Base-by-base conservation (phyloP, 2,113 vertebrate genomes). In the Colinus virginianus region DNA sequence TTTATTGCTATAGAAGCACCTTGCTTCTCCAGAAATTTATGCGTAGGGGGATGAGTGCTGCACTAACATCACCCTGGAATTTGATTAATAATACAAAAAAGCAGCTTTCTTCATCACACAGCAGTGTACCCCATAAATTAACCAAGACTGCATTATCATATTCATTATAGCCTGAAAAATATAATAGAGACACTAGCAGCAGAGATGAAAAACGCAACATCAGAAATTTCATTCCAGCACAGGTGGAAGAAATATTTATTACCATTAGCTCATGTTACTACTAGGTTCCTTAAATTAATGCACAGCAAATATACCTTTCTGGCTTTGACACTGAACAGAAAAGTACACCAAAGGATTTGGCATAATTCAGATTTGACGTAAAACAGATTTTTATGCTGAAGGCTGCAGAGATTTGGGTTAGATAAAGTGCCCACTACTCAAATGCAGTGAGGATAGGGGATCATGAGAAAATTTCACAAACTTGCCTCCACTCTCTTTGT, bases 151-250 rank as follows among this genome's bases (percentile, higher is more conserved):
- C 61, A 90, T 96, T 96, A 96, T 86, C 89, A 96, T 97, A 95
- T 87, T 86, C 88, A 97, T 96, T 96, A 88, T 55, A 92, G 40
- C 78, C 40, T 69, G 75, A 93, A 96, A 95, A 95, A 96, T 88
- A 83, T 72, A 81, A 23, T 96, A 80, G 90, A 96, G 77, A 94
- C 55, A 88, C 51, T 66, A 66, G 74, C 75, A 93, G n/a, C 36
- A 96, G 63, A 84, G 59, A 81, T 87, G 45, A 93, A 94, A 96
- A 96, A 71, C 84, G 96, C 93, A 90, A 94, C 61, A 95, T 94
- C 89, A 94, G 84, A 94, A 95, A 87, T 95, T 94, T 92, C n/a
- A 66, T 85, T 86, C 70, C 90, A 93, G 74, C 75, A 61, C 82
- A 90, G 71, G 78, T 86, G 64, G 59, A 43, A 91, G 74, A 93